Base-by-base conservation (phyloP, 2,113 vertebrate species). In the Macquaria australasica region DNA sequence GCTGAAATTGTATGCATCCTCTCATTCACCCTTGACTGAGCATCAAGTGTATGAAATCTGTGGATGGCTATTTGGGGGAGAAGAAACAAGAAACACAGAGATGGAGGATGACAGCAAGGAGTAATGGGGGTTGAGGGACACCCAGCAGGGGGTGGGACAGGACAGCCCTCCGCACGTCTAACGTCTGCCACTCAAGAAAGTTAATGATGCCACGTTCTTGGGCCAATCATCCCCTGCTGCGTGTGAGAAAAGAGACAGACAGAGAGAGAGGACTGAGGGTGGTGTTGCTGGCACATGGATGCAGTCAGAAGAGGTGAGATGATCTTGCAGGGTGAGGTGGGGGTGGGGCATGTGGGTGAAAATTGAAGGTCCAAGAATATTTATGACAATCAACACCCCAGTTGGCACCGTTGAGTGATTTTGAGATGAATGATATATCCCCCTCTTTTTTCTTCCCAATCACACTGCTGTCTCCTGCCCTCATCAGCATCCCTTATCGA, bases 311-410 rank as follows among this genome's bases (percentile, higher is more conserved):
- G 89, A 88, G 83, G 79, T 84, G 90, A 92, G 82, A 90, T 48
- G 62, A 50, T 79, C 69, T 94, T 87, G 78, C 0, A 10, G 79
- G 41, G n/a, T 60, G 43, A 62, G 64, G 10, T 43, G 74, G 75
- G 67, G 51, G 77, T 55, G 37, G 58, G 62, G 62, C 12, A 5
- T 31, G 8, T 21, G 77, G 77, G 64, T 51, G 31, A 74, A 83
- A 53, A 83, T 81, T 71, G 51, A 81, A 77, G 81, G 85, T 88
- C 70, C 87, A 91, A 93, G 91, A 91, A 87, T 94, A 97, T 97
- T 97, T 95, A 94, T 97, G 96, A 97, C 96, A 97, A 96, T 97
- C 96, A 96, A 95, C 94, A 95, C 94, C 95, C 95, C 92, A 89
- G 92, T 93, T 90, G 77, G 93, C 93, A 94, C 92, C 86, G 77